Evolutionary conservation across 2,797 vertebrate genomes (phyloP).

Genomic region (Pseudopleuronectes americanus): DNA sequence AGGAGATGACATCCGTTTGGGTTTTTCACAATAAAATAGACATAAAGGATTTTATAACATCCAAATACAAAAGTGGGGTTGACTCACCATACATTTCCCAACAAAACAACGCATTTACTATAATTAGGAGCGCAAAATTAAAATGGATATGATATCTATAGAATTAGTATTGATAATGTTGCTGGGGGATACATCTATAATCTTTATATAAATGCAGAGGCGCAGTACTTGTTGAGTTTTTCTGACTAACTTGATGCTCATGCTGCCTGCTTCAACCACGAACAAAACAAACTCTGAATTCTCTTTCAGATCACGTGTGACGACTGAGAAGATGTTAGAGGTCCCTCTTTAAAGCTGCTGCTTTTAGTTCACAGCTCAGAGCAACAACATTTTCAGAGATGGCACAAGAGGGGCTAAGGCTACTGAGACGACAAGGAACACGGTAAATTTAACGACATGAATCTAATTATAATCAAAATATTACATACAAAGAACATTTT

Average conservation of each 20-base stretch:
- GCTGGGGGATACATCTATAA: background rate
- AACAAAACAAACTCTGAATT: constrained; percentile 56
- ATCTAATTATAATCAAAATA: no score
- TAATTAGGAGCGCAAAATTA: no score
- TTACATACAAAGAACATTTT: no score
- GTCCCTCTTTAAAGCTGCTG: background rate
- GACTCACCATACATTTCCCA: no score
- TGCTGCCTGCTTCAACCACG: background rate
- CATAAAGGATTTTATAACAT: background rate
- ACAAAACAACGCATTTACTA: background rate
- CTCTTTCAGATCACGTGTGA: constrained; percentile 69
- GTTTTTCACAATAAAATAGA: constrained; percentile 38
- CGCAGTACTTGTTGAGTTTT: background rate
- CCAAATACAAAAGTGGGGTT: background rate
- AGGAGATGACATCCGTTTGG: background rate
- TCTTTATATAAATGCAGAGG: background rate
- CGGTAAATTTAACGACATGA: no score
- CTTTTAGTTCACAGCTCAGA: background rate
- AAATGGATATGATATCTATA: background rate
- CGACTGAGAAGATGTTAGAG: constrained; percentile 26
- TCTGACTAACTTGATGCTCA: background rate
- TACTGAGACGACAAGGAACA: no score
- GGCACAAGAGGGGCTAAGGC: background rate
- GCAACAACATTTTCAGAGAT: background rate
- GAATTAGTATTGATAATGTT: no score